Conservation (phyloP, 2,113 vertebrate genomes). For the Abramis brama region DNA sequence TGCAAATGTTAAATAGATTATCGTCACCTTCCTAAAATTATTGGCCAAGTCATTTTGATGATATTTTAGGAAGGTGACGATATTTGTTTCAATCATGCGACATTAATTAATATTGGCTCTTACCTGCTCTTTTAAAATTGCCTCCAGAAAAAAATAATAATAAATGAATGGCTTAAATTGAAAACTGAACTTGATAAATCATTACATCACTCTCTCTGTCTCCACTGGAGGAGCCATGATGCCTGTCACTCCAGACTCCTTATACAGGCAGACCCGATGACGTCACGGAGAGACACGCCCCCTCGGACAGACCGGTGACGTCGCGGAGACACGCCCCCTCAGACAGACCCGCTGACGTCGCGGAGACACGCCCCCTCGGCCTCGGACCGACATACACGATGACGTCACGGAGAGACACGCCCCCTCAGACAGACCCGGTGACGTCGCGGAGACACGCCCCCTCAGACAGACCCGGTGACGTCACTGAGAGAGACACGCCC, state of each 20-base stretch:
- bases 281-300: constrained; percentile 7
- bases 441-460: neutral
- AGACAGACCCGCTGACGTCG: no score
- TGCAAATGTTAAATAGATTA: neutral
- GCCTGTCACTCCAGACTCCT: neutral
- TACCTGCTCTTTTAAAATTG: constrained; percentile 23
- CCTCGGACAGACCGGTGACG: no score
- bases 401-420: constrained; percentile 23
- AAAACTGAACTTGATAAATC: neutral
- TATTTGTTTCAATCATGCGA: neutral
- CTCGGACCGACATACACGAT: neutral
- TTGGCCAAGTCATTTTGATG: no score
- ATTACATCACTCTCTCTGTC: neutral
- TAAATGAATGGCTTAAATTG: neutral
- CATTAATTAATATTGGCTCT: neutral
- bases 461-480: no score
- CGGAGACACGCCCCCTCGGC: no score
- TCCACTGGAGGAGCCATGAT: constrained; percentile 46
- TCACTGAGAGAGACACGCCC: neutral
- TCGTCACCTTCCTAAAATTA: no score
- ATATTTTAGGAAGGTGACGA: no score
- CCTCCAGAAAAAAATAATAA: neutral
- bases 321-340: neutral
- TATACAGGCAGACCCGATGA: constrained; percentile 12
- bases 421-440: no score